A percentile compares a stretch with the other conserved stretches of the same genome.
These are phyloP conservation scores for Stenotaenia linearis DNA, from an alignment of 2,888 invertebrate genomes.

Conservation along the genomic window DNA sequence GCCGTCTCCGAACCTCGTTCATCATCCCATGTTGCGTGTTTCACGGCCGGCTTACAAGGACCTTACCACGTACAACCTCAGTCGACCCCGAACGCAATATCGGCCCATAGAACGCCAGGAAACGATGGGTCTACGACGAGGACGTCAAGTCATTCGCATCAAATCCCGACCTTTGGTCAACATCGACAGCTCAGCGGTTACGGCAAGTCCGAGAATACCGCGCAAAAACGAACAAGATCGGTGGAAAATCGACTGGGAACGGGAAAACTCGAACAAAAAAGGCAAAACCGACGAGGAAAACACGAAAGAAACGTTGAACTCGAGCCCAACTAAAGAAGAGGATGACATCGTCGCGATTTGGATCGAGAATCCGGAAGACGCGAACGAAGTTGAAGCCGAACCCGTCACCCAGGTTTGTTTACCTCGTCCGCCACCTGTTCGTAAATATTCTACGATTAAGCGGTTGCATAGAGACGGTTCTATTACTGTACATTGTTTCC, in stretches of 20 bases:
- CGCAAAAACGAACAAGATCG: not conserved
- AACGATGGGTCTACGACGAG: conserved; percentile 55
- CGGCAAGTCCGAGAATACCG: not conserved
- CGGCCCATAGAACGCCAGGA: not conserved
- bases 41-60: conserved; percentile 28
- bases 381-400: not conserved
- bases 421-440: not conserved
- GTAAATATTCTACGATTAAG: not conserved
- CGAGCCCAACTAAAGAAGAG: not conserved
- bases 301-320: not conserved
- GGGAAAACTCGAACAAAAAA: not conserved
- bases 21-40: not conserved
- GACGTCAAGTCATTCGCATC: conserved; percentile 66
- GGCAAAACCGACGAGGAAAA: not conserved
- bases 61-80: conserved; percentile 28
- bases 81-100: not conserved
- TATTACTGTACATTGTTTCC: not conserved
- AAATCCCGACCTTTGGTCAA: conserved; percentile 51
- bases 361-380: not conserved
- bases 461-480: not conserved
- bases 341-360: not conserved
- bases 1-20: not conserved
- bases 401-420: not conserved
- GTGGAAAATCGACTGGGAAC: conserved; percentile 13
- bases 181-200: not conserved